Evolutionary conservation across 37 sponge, comb jelly and placozoan genomes (phyloP), one percentile per base, ranked within the genome.

Genomic region (Chondrilla cf. caribensis): DNA sequence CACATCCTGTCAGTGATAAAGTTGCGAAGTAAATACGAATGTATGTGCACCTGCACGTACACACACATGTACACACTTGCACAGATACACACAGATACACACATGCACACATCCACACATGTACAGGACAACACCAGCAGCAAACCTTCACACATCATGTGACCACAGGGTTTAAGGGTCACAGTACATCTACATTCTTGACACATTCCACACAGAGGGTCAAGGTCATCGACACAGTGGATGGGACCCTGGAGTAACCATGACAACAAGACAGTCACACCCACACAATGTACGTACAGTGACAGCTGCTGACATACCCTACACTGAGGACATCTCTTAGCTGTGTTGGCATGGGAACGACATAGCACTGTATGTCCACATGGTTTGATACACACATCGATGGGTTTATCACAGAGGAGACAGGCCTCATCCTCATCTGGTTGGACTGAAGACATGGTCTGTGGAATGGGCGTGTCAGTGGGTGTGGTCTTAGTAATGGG

Each of bases 311-410:
- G 19, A 77, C 79, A n/a, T 78, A 89, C 93, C 66, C 82, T 84
- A 78, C 96, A 95, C 58, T 29, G 38, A 25, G 89, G 92, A 81
- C 96, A 95, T 60, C 81, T 95, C 86, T 89, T 91, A 29, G 92
- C 87, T 44, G 84, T 60, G 9, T 83, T 35, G 29, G 92, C 90
- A 85, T 87, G 86, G 31, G 58, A 44, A 2, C 51, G 31, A 42
- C 96, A 95, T 84, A 95, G 70, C 2, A 89, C 70, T 1, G 79
- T 73, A 78, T 95, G 96, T 7, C 86, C 86, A 83, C 96, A 95
- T 0, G 96, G 96, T 38, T 82, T 73, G 70, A 95, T 84, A 38
- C 81, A 57, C 14, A 88, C 79, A 79, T 91, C 87, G 0, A 91
- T 85, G 19, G 64, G 47, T n/a, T 81, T 79, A 0, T 89, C 87